Base-by-base conservation (phyloP, 1,140 invertebrate species). In the Vollenhovia emeryi region DNA sequence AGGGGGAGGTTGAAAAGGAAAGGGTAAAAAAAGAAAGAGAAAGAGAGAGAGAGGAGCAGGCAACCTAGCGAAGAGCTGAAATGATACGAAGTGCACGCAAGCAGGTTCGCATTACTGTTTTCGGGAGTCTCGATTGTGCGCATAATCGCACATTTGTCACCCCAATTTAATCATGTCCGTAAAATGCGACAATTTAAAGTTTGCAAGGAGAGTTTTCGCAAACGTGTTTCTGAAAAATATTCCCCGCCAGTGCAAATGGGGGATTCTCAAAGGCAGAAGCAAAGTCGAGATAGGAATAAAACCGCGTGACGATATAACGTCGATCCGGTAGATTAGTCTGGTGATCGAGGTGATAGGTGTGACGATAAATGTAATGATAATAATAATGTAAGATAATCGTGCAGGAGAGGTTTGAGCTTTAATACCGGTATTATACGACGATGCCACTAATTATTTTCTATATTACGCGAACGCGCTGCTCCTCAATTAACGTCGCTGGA, bases 21-120 rank as follows among this genome's bases (percentile, higher is more conserved):
- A 74, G 84, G 87, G 84, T 79, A 84, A 74, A 86, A 82, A 80
- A 87, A 79, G 21, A n/a, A n/a, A n/a, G n/a, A n/a, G n/a, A n/a
- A n/a, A n/a, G n/a, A n/a, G n/a, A n/a, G n/a, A n/a, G 18, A 33
- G 7, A 73, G 64, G 68, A 86, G 43, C 15, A 55, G 71, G 27
- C 24, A 68, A 60, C 60, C 11, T n/a, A 40, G 60, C 24, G 55
- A 55, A 60, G 55, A 18, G 43, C 27, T 48, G 21, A 64, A 74
- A 84, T 64, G 62, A 82, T 59, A 84, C 9, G 43, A 7, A 71
- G 43, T 57, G 60, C 33, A 69, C 43, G n/a, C 48, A 36, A 52
- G 66, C 50, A 24, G 50, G n/a, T 6, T 45, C 64, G 24, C 68
- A 33, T 82, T 82, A 82, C 66, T 43, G 50, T 43, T 71, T 57